Conservation (phyloP, 2,888 invertebrate species). For the Gortyna flavago region DNA sequence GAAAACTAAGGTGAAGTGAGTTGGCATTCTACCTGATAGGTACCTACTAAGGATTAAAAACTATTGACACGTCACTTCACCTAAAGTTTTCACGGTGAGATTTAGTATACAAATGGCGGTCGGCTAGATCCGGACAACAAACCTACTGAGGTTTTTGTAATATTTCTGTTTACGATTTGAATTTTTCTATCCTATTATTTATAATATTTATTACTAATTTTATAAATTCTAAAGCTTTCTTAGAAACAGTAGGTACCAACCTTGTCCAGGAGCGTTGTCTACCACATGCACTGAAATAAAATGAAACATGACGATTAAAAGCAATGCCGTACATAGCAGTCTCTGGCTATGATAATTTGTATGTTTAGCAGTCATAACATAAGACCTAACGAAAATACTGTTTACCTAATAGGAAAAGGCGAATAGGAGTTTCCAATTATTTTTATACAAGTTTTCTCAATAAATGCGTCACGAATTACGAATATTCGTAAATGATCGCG, state of each 20-base stretch:
- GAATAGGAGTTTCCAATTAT: not conserved
- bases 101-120: too few relatives aligned
- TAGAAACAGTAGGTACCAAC: slow-evolving; percentile 17
- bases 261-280: slow-evolving; percentile 26
- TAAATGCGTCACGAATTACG: not conserved
- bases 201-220: not conserved
- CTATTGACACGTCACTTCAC: too few relatives aligned
- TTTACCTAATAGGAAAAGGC: not conserved
- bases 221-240: slow-evolving; percentile 22
- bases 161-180: not conserved
- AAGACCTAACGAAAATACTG: slow-evolving; percentile 20
- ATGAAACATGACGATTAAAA: slow-evolving; percentile 39
- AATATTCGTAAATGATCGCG: not conserved
- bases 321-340: slow-evolving; percentile 32
- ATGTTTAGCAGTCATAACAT: not conserved
- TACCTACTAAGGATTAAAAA: too few relatives aligned
- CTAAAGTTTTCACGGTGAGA: too few relatives aligned
- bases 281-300: slow-evolving; percentile 49
- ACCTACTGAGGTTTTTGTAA: not conserved
- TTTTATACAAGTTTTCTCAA: too few relatives aligned
- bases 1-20: too few relatives aligned
- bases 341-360: slow-evolving; percentile 1
- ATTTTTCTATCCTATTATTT: not conserved
- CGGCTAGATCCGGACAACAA: not conserved
- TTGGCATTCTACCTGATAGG: too few relatives aligned